These are phyloP conservation scores for Phacellophora camtschatica DNA, from an alignment of 30 jellyfish, hydroid and myxozoan genomes.

Conservation along the genomic window DNA sequence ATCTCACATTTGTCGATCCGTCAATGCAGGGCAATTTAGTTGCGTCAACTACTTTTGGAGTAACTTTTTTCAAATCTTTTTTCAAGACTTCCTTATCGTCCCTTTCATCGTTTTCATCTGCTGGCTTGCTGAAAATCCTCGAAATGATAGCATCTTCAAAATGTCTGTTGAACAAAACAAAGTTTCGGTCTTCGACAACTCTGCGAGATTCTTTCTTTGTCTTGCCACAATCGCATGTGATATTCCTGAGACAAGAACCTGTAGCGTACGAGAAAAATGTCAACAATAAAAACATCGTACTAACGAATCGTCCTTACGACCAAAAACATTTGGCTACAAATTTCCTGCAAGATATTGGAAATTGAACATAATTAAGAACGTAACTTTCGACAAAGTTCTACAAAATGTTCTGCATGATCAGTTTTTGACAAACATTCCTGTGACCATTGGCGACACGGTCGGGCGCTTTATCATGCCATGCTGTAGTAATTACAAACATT, in stretches of 20 bases:
- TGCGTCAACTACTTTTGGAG: not conserved
- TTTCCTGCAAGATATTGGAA: too few species aligned
- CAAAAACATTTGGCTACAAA: too few species aligned
- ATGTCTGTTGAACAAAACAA: conserved; percentile 47
- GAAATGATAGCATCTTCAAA: conserved; percentile 55
- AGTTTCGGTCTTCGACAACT: conserved; percentile 56
- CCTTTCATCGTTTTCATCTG: conserved; percentile 3
- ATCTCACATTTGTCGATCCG: not conserved
- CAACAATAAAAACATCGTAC: too few species aligned
- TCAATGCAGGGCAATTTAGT: not conserved
- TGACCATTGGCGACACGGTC: too few species aligned
- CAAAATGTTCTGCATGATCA: too few species aligned
- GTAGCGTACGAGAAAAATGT: not conserved
- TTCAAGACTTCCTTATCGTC: not conserved
- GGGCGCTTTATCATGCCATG: too few species aligned
- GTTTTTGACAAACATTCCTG: too few species aligned
- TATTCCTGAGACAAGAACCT: conserved; percentile 49
- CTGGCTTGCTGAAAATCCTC: conserved; percentile 31
- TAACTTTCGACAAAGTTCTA: too few species aligned
- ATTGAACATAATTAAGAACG: too few species aligned
- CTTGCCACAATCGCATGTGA: conserved; percentile 53
- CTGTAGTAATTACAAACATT: too few species aligned
- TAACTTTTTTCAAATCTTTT: not conserved
- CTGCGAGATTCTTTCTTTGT: conserved; percentile 69
- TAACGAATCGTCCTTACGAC: too few species aligned